Conservation (phyloP, 2,113 vertebrate genomes). For the Pluvialis apricaria region DNA sequence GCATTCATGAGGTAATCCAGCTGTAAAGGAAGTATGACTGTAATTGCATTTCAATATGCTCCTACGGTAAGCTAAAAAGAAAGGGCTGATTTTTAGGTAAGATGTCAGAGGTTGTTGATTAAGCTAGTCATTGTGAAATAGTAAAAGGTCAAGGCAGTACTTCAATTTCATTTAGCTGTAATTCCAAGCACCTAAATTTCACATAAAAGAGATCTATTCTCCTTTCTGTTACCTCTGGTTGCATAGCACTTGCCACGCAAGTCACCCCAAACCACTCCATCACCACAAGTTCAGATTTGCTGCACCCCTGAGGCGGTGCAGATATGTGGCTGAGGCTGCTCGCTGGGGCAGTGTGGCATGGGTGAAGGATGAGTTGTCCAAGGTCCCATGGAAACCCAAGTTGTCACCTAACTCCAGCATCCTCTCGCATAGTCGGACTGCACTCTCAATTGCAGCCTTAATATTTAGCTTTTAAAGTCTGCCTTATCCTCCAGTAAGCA, state of each 20-base stretch:
- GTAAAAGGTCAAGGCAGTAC: neutral
- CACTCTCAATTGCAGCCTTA: neutral
- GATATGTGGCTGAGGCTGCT: rapidly evolving
- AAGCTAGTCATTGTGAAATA: neutral
- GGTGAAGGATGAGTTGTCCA: neutral
- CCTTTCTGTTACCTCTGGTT: neutral
- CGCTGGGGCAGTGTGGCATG: rapidly evolving
- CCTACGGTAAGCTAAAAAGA: neutral
- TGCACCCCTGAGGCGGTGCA: neutral
- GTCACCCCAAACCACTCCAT: neutral
- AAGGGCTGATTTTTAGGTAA: neutral
- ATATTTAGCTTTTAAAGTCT: neutral
- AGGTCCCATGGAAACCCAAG: neutral
- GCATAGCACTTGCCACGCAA: rapidly evolving
- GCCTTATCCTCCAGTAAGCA: neutral
- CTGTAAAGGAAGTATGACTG: neutral
- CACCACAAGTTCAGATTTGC: neutral
- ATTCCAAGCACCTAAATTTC: neutral
- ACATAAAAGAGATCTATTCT: neutral
- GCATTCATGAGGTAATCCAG: neutral
- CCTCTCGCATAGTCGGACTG: neutral
- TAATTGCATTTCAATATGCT: neutral
- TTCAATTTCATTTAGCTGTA: neutral
- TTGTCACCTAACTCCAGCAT: neutral
- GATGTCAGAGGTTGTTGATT: neutral